A percentile compares a stretch with the other conserved stretches of the same genome.
phyloP scores from a whole-genome alignment of 2,888 invertebrate genomes.

The Metallyticus violacea region DNA sequence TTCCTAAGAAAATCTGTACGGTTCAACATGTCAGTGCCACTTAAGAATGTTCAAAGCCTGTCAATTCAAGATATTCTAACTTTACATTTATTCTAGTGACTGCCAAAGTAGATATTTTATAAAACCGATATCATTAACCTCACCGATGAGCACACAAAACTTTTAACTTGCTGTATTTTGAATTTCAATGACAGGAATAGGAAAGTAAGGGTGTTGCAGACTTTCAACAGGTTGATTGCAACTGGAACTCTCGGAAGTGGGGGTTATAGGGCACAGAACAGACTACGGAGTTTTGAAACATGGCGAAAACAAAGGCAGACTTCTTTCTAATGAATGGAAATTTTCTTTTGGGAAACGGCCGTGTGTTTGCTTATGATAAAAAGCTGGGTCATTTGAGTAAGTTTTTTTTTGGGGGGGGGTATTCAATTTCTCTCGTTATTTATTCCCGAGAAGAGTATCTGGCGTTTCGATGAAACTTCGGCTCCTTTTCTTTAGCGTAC shows the following conservation, averaged over 20 bases:
- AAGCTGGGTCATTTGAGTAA: background rate
- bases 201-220: background rate
- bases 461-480: too few relatives aligned
- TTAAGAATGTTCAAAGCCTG: too few relatives aligned
- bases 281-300: background rate
- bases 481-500: too few relatives aligned
- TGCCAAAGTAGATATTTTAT: background rate
- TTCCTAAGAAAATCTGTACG: too few relatives aligned
- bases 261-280: background rate
- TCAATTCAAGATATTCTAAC: background rate
- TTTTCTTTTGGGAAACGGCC: background rate
- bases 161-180: constrained; percentile 11
- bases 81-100: background rate
- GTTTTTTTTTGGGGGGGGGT: background rate
- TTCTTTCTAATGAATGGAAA: background rate
- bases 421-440: background rate
- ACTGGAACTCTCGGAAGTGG: background rate
- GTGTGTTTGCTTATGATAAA: background rate
- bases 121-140: background rate
- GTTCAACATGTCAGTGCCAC: too few relatives aligned
- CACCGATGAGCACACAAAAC: background rate
- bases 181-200: constrained; percentile 4
- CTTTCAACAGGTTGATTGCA: background rate
- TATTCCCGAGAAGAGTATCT: too few relatives aligned
- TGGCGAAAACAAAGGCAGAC: background rate